phyloP scores from a whole-genome alignment of 2,888 invertebrate species.

The Perizoma flavofasciatum region DNA sequence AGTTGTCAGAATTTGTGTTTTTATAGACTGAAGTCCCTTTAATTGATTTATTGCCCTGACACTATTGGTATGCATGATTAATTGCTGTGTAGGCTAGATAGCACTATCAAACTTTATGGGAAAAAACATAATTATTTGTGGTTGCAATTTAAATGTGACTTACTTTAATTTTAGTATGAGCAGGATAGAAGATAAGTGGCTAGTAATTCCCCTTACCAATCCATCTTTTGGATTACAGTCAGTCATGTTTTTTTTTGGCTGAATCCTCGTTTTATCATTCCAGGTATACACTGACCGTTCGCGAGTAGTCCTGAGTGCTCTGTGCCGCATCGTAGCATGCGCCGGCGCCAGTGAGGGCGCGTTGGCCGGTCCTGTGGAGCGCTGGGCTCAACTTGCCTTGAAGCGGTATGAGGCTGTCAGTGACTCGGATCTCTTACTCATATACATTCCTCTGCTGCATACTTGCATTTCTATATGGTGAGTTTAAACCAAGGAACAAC shows the following conservation, averaged over 20 bases:
- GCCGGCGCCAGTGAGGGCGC: slow-evolving; percentile 75
- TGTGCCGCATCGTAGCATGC: slow-evolving; percentile 88
- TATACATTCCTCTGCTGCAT: slow-evolving; percentile 88
- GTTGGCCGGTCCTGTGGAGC: slow-evolving; percentile 84
- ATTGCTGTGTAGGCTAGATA: not conserved
- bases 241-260: too few species aligned
- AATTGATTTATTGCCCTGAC: too few species aligned
- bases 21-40: too few species aligned
- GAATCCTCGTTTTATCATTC: slow-evolving; percentile 7
- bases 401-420: slow-evolving; percentile 88
- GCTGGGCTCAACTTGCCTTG: slow-evolving; percentile 88
- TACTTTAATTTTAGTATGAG: too few species aligned
- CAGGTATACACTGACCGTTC: slow-evolving; percentile 88
- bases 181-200: too few species aligned
- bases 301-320: slow-evolving; percentile 85
- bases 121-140: too few species aligned
- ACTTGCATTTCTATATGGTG: slow-evolving; percentile 87
- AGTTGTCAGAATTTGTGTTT: not conserved
- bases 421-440: slow-evolving; percentile 87
- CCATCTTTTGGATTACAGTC: too few species aligned
- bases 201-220: too few species aligned
- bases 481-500: slow-evolving; percentile 15
- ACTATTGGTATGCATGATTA: not conserved
- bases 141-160: too few species aligned
- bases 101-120: too few species aligned